Base-by-base conservation (phyloP, 2,888 invertebrate species). In the Beris chalybata region DNA sequence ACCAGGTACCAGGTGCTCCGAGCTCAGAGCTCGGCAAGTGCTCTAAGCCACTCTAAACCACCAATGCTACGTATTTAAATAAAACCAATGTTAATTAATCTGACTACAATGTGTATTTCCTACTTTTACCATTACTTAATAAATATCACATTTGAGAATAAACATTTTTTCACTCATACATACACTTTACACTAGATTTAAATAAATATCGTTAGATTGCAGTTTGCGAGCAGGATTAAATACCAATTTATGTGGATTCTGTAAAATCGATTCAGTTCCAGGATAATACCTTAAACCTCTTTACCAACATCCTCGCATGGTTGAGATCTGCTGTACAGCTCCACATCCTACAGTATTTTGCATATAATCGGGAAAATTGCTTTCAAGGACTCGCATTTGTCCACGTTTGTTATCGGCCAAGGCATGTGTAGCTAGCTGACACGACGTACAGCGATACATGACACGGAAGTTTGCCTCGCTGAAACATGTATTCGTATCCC, bases 341-440 rank as follows among this genome's bases (percentile, higher is more conserved):
- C 86, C 86, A 72, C 86, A 86, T 30, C 87, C 87, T 47, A 86
- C 84, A 22, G 83, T 85, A 70, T 84, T 84, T 69, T 84, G 83
- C 75, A 87, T 83, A 72, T 82, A 88, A 78, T 87, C 87, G 1
- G 84, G 85, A 76, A 87, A 87, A 76, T 87, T 87, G 72, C 86
- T 86, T 74, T 87, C 85, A 68, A 87, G 74, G 1, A 85, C 83
- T 58, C 87, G 80, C 83, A 87, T 86, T 63, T 83, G 79, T 55
- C 82, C 82, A 53, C 83, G 80, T 71, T 81, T 83, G 73, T 83
- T 82, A 72, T 86, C 87, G 9, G 86, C 82, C 45, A 85, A 76
- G 0, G 84, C 86, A 69, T 86, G 85, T 11, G 87, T 87, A 13
- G 85, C 83, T 73, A 87, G 74, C 66, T 82, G 80, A 71, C 85